A percentile compares a stretch with the other conserved stretches of the same genome.
Evolutionary conservation across 2,888 invertebrate genomes (phyloP).

Genomic region (Tiliacea citrago): DNA sequence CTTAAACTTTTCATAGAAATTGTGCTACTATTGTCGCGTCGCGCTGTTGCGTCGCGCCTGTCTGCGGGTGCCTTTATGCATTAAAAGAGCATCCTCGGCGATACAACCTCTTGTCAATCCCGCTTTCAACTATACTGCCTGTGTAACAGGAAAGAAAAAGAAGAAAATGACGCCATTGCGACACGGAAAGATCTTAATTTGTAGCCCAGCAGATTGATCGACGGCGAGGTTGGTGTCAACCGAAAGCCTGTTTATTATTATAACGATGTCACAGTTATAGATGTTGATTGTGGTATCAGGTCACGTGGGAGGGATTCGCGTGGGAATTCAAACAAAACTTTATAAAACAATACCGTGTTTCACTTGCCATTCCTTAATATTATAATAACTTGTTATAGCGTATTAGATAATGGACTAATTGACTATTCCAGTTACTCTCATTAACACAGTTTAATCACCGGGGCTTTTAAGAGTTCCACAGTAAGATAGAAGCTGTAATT

Average conservation of each 20-base stretch:
- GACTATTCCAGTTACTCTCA: constrained; percentile 16
- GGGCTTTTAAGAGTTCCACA: constrained; percentile 10
- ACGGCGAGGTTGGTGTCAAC: background rate
- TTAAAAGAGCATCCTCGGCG: background rate
- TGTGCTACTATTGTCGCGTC: no score
- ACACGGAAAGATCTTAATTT: background rate
- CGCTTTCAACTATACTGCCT: background rate
- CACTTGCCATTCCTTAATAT: background rate
- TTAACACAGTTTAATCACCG: constrained; percentile 29
- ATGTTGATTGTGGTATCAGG: background rate
- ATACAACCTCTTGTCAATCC: background rate
- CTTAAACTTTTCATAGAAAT: no score
- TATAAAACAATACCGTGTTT: constrained; percentile 27
- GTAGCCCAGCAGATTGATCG: background rate
- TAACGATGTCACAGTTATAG: background rate
- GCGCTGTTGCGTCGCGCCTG: no score
- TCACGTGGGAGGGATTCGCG: constrained; percentile 11
- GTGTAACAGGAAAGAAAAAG: background rate
- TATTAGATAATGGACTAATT: constrained; percentile 33
- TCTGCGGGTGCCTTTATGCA: no score
- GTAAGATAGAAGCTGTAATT: constrained; percentile 8
- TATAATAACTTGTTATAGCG: constrained; percentile 3
- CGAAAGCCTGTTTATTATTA: background rate
- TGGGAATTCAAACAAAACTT: constrained; percentile 7
- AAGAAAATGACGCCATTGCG: background rate